phyloP scores from a whole-genome alignment of 2,797 vertebrate genomes.

The Apodemus agrarius region DNA sequence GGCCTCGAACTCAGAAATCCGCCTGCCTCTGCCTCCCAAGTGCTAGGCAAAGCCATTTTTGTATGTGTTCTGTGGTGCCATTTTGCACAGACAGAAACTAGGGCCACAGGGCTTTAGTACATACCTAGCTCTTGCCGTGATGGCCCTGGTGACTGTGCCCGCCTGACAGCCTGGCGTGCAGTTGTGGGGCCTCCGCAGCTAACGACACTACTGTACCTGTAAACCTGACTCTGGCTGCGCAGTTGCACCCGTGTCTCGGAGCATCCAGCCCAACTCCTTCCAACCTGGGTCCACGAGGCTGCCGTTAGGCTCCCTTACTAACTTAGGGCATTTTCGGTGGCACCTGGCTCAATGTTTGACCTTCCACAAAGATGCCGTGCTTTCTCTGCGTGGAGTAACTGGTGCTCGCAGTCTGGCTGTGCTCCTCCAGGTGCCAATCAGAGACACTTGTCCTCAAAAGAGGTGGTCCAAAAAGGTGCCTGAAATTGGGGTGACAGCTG shows the following conservation, averaged over 20 bases:
- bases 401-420: background rate
- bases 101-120: background rate
- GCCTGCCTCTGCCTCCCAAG: too few relatives aligned
- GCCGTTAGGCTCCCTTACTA: background rate
- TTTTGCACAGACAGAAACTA: slow-evolving; percentile 23
- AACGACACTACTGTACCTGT: background rate
- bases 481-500: background rate
- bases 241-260: background rate
- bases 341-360: slow-evolving; percentile 4
- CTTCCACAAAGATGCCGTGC: background rate
- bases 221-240: background rate
- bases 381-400: background rate
- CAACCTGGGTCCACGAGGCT: background rate
- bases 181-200: background rate
- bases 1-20: too few relatives aligned
- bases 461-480: background rate
- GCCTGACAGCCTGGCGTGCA: background rate
- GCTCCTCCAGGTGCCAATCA: background rate
- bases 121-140: background rate
- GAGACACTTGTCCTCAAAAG: background rate
- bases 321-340: background rate
- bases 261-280: background rate
- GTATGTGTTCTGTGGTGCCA: background rate
- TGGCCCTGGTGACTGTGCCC: background rate
- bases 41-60: slow-evolving; percentile 12